These are phyloP conservation scores for Petromus typicus DNA, from an alignment of 2,113 vertebrate genomes.

Conservation along the genomic window DNA sequence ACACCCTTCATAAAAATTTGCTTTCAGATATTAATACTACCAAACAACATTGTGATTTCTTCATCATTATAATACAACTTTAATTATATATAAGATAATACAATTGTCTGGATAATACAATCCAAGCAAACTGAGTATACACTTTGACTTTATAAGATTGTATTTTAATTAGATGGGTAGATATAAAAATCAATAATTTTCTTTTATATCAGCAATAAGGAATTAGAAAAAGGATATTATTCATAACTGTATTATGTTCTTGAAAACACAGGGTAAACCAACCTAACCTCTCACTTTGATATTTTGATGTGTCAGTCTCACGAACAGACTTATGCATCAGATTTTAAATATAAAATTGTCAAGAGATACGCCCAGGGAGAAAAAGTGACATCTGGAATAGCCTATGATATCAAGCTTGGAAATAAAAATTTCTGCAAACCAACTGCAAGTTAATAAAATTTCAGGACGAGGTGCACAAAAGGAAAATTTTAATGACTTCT, in stretches of 20 bases:
- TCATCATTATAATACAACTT: slow-evolving; percentile 28
- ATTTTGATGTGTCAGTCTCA: slow-evolving; percentile 17
- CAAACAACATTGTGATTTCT: not conserved
- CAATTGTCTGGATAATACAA: slow-evolving; percentile 15
- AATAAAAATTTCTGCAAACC: not conserved
- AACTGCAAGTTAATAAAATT: slow-evolving; percentile 59
- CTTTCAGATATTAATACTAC: slow-evolving; percentile 24
- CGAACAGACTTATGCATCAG: not conserved
- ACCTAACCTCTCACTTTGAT: not conserved
- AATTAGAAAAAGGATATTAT: not conserved
- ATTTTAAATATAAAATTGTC: slow-evolving; percentile 56
- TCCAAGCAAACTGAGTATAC: slow-evolving; percentile 1
- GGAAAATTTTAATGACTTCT: slow-evolving; percentile 3
- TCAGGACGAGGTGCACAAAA: slow-evolving; percentile 11
- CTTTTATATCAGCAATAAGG: slow-evolving; percentile 3
- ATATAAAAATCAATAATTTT: slow-evolving; percentile 25
- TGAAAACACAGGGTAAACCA: slow-evolving; percentile 8
- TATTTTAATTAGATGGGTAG: not conserved
- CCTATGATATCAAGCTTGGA: not conserved
- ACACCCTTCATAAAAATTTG: slow-evolving; percentile 9
- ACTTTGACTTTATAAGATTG: not conserved
- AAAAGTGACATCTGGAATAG: slow-evolving; percentile 26
- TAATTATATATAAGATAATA: slow-evolving; percentile 37
- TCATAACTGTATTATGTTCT: slow-evolving; percentile 25
- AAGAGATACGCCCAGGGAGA: slow-evolving; percentile 42